These are phyloP conservation scores for Hyles euphorbiae DNA, from an alignment of 1,140 invertebrate species.

Conservation along the genomic window DNA sequence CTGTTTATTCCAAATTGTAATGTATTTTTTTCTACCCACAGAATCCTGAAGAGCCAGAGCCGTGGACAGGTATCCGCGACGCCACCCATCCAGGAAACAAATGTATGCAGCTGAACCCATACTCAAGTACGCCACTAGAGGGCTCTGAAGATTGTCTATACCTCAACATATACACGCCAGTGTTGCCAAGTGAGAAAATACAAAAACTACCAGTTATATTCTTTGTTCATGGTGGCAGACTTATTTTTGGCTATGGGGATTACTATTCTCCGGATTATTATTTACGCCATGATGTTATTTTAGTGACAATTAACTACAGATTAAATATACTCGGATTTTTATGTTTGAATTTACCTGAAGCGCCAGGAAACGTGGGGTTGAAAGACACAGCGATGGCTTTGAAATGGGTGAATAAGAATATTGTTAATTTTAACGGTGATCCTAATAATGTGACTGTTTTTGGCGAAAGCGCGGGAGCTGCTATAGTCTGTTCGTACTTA, in stretches of 20 bases:
- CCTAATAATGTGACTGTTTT: constrained; percentile 81
- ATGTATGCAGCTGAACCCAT: constrained; percentile 68
- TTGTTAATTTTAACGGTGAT: constrained; percentile 82
- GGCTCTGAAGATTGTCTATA: constrained; percentile 70
- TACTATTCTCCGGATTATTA: constrained; percentile 79
- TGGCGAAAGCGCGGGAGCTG: constrained; percentile 85
- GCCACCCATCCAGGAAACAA: constrained; percentile 75
- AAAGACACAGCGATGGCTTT: constrained; percentile 78
- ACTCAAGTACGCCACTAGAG: constrained; percentile 54
- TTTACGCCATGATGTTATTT: constrained; percentile 78
- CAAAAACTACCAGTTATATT: constrained; percentile 72
- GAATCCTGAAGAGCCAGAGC: constrained; percentile 67
- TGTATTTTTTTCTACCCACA: too few relatives aligned
- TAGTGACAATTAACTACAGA: constrained; percentile 84
- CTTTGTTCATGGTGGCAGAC: constrained; percentile 77
- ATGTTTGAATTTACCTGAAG: constrained; percentile 75
- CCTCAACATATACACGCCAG: constrained; percentile 64
- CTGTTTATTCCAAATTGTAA: too few relatives aligned
- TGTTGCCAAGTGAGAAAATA: constrained; percentile 40
- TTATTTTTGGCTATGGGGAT: constrained; percentile 70
- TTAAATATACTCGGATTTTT: constrained; percentile 80
- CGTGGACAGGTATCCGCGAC: constrained; percentile 77
- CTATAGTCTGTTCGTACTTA: constrained; percentile 80
- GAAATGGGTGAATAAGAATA: constrained; percentile 69
- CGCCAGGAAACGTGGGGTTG: constrained; percentile 80